A percentile compares a stretch with the other conserved stretches of the same genome.
Evolutionary conservation across 2,113 vertebrate species (phyloP).

Genomic region (Paramormyrops kingsleyae): DNA sequence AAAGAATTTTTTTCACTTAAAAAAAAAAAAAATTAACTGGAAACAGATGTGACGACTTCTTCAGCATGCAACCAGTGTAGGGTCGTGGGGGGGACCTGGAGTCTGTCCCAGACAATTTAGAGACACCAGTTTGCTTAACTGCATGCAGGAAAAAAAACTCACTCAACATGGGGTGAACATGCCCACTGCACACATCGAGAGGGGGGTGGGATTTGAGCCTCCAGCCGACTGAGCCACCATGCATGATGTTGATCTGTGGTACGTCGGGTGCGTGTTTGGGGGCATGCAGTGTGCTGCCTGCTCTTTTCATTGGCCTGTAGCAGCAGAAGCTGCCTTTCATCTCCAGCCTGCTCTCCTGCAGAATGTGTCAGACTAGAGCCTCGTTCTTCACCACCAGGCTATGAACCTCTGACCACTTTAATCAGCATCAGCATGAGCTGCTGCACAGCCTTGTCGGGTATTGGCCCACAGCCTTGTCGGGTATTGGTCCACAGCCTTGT

Average conservation of each 20-base stretch:
- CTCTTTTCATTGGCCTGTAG: background rate
- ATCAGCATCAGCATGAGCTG: background rate
- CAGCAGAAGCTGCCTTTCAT: background rate
- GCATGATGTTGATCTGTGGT: background rate
- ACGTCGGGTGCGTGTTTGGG: background rate
- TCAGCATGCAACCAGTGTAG: background rate
- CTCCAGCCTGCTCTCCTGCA: background rate
- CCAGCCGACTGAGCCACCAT: background rate
- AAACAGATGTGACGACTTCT: background rate
- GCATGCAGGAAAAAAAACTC: background rate
- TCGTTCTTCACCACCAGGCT: background rate
- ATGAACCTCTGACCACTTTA: background rate
- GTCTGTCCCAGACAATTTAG: background rate
- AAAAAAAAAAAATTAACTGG: background rate
- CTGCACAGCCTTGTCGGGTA: background rate
- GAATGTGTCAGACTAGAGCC: background rate
- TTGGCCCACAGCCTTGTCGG: too few relatives aligned
- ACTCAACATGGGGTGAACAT: background rate
- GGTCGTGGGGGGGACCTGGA: background rate
- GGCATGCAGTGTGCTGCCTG: too few relatives aligned
- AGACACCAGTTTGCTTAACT: background rate
- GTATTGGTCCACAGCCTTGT: too few relatives aligned
- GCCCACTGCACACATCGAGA: background rate
- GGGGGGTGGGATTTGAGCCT: background rate
- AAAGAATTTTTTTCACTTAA: background rate